phyloP scores from a whole-genome alignment of 37 sponge, comb jelly and placozoan genomes.

The Agelas oroides region DNA sequence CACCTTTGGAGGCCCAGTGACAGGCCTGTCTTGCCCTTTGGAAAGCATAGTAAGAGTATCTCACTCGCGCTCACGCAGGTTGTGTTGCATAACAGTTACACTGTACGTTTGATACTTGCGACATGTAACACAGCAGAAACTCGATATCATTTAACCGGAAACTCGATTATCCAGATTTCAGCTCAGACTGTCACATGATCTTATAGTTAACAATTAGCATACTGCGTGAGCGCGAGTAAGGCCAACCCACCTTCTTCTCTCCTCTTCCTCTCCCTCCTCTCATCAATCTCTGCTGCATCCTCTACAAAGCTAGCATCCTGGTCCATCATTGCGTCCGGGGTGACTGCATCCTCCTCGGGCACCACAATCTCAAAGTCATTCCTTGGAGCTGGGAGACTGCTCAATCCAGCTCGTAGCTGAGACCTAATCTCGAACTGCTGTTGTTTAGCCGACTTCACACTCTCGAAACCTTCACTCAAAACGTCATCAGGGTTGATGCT shows the following conservation, averaged over 20 bases:
- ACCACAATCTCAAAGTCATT: slow-evolving; percentile 98
- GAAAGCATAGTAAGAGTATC: no score
- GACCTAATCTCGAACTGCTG: slow-evolving; percentile 61
- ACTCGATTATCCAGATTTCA: no score
- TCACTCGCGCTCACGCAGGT: no score
- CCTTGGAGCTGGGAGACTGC: slow-evolving; percentile 88
- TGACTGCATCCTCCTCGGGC: slow-evolving; percentile 69
- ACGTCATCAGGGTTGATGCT: slow-evolving; percentile 78
- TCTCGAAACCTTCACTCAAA: slow-evolving; percentile 10
- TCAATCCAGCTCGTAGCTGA: slow-evolving; percentile 72
- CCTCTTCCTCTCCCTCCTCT: slow-evolving; percentile 39
- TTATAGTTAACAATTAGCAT: no score
- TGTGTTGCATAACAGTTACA: no score
- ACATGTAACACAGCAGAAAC: no score
- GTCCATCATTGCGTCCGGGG: slow-evolving; percentile 30
- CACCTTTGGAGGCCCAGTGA: no score
- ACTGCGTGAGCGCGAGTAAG: no score
- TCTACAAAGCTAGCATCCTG: slow-evolving; percentile 47
- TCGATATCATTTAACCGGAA: no score
- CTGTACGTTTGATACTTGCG: no score
- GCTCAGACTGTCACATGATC: no score
- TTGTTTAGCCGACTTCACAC: slow-evolving; percentile 18
- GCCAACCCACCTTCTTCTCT: slow-evolving; percentile 63
- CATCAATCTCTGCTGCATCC: slow-evolving; percentile 78
- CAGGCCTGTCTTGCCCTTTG: no score